Evolutionary conservation across 2,113 vertebrate genomes (phyloP), one percentile per base, ranked within the genome.

Genomic region (Arvicanthis niloticus): DNA sequence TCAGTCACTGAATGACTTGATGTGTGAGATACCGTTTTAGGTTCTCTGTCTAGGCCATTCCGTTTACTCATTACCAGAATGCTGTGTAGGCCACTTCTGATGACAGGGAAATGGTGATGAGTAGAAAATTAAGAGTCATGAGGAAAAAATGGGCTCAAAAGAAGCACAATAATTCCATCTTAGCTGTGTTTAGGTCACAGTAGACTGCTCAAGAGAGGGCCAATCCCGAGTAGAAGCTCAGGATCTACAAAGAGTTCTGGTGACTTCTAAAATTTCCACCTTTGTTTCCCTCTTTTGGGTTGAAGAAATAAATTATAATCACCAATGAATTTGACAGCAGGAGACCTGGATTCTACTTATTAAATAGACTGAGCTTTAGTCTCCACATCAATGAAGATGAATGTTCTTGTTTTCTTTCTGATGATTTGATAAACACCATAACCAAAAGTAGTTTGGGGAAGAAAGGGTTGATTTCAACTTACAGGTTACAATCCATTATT

Each of bases 31-130:
- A 13, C 48, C 80, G 40, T 68, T 12, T 45, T 53, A 67, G n/a
- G 58, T 21, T 7, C 75, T 48, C 48, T 78, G 0, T 72, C 80
- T 86, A 37, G 53, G 51, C 92, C 48, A 85, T 85, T 85, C 48
- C 95, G 73, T 85, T 95, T 92, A 89, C 90, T 97, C 96, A 94
- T 97, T 85, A 91, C 81, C 86, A 97, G 95, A 98, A 93, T n/a
- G 65, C 75, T 94, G 87, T 72, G 96, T 94, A 81, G 93, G 91
- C 92, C 13, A 73, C 80, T 53, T 93, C 56, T 94, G 53, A 91
- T 96, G 91, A 77, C 78, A 95, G 60, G 78, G 94, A 97, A 81
- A 84, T 95, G 88, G 91, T 96, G 87, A 96, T 90, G 84, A 97
- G 82, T 56, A 96, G 81, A 97, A 94, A 88, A 51, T 91, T 70